Evolutionary conservation across 2,113 vertebrate genomes (phyloP).

Genomic region (Apistogramma diplotaenia): DNA sequence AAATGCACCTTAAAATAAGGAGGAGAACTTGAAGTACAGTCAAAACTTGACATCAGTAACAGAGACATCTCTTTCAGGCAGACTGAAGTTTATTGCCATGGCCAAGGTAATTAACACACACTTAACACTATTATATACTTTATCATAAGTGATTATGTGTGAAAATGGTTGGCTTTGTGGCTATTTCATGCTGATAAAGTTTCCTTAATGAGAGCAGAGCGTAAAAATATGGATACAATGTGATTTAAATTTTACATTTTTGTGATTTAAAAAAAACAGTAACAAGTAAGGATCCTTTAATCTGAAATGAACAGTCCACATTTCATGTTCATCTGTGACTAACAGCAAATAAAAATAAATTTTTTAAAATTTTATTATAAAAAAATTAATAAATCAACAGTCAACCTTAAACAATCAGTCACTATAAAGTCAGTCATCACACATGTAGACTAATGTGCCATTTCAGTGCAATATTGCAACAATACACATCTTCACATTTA

Average conservation of each 20-base stretch:
- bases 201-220: neutral
- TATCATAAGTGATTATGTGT: neutral
- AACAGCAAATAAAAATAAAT: too few species aligned
- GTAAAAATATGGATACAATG: fast-evolving
- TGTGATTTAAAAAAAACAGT: too few species aligned
- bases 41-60: neutral
- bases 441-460: too few species aligned
- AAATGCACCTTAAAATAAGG: neutral
- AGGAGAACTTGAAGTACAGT: neutral
- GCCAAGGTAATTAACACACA: neutral
- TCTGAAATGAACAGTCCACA: too few species aligned
- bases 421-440: neutral
- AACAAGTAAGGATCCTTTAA: too few species aligned
- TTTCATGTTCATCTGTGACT: too few species aligned
- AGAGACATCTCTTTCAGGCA: neutral
- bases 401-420: neutral
- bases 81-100: neutral
- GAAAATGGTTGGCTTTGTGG: neutral
- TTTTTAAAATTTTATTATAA: too few species aligned
- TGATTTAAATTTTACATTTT: neutral
- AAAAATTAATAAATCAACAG: too few species aligned
- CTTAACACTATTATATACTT: neutral
- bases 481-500: neutral
- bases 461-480: neutral
- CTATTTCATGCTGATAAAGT: neutral